phyloP scores from a whole-genome alignment of 2,113 vertebrate species.

The Phoxinus phoxinus region DNA sequence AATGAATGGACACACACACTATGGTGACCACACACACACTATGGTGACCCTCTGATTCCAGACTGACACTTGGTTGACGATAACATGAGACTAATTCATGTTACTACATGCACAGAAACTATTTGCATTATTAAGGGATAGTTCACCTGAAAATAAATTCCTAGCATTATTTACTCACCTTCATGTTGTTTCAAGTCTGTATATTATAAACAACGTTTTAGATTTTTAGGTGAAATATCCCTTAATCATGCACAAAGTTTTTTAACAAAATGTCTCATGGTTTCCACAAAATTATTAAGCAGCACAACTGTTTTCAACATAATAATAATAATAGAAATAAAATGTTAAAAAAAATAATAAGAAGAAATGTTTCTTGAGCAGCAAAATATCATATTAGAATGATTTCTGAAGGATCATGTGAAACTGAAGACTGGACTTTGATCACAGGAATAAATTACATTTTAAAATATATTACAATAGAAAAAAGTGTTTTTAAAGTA shows the following conservation, averaged over 20 bases:
- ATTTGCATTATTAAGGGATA: not conserved
- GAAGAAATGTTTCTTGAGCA: not conserved
- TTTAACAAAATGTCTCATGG: not conserved
- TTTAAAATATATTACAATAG: not conserved
- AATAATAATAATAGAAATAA: not conserved
- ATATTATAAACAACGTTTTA: too few relatives aligned
- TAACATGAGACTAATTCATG: not conserved
- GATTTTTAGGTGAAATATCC: too few relatives aligned
- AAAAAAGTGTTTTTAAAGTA: not conserved
- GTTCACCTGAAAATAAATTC: not conserved
- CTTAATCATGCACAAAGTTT: not conserved
- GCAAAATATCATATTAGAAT: not conserved
- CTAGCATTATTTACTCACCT: too few relatives aligned
- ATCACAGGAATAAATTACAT: not conserved
- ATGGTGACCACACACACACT: not conserved
- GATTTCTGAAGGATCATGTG: not conserved
- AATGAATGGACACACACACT: constrained; percentile 64
- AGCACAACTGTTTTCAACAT: not conserved
- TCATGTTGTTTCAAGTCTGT: too few relatives aligned
- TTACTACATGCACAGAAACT: not conserved
- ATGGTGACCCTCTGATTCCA: not conserved
- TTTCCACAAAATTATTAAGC: not conserved
- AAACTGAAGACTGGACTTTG: not conserved
- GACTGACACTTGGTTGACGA: not conserved
- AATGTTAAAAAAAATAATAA: too few relatives aligned